Evolutionary conservation across 2,888 invertebrate species (phyloP), one percentile per base, ranked within the genome.

Genomic region (Capitulum mitella): DNA sequence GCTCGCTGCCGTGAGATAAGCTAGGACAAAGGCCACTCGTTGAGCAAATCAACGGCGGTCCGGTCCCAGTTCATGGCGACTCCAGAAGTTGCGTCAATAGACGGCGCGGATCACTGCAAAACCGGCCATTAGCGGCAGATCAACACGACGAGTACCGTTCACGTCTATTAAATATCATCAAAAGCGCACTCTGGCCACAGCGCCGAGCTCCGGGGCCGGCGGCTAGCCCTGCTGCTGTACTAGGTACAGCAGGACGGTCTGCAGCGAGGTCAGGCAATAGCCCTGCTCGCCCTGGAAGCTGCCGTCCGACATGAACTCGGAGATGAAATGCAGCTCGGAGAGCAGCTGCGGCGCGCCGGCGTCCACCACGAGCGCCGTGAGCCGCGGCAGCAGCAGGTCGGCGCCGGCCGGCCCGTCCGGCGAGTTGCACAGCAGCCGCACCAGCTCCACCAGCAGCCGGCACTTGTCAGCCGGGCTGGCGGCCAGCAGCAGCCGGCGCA

Each of bases 241-340:
- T 46, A 75, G 46, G 46, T 75, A 75, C 43, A 75, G 29, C 43
- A 75, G 75, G 46, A 40, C 75, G 8, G 75, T 75, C n/a, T 75
- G 75, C 75, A 75, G 75, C 75, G 75, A 75, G 16, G 75, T 75
- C n/a, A 75, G 75, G 46, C 75, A 75, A 46, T 75, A 75, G 29
- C 75, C 46, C n/a, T 75, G 75, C 29, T 75, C 43, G 43, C 75
- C 75, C 43, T 43, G 43, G 16, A 46, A 46, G 16, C 46, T 19
- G 19, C 46, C 75, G n/a, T 75, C 75, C 29, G 29, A 14, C 43
- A 46, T 43, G 43, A 75, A 75, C 43, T 75, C 75, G 6, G 43
- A 46, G 43, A 75, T 75, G 46, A 46, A 75, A n/a, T 75, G 75
- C 75, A 75, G 10, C 75, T 75, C 75, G 43, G 75, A 75, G 46